Conservation (phyloP, 2,888 invertebrate species). For the Cryptus viduatorius region DNA sequence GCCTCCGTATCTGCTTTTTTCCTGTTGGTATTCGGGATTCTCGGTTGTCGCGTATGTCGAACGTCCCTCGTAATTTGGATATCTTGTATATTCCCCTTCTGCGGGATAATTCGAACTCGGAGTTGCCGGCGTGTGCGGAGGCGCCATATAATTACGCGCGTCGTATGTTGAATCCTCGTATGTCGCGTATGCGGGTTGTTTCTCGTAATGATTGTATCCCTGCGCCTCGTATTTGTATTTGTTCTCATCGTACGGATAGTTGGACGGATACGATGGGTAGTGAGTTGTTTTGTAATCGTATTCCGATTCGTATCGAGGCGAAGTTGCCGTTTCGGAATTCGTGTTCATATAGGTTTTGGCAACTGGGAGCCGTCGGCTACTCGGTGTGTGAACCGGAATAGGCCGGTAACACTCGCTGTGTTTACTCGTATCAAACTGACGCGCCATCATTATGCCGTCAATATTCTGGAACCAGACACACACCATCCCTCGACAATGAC, state of each 20-base stretch:
- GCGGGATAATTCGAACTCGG: conserved; percentile 72
- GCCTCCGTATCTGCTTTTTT: conserved; percentile 77
- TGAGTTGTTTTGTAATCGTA: conserved; percentile 84
- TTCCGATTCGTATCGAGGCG: conserved; percentile 79
- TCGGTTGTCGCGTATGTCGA: conserved; percentile 70
- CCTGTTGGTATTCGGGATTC: conserved; percentile 73
- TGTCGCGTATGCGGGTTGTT: conserved; percentile 70
- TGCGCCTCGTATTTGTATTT: conserved; percentile 80
- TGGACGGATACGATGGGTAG: conserved; percentile 83
- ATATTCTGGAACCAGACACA: conserved; percentile 85
- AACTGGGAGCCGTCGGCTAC: conserved; percentile 81
- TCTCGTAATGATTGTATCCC: conserved; percentile 76
- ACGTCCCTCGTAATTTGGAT: conserved; percentile 74
- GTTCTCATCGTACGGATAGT: conserved; percentile 83
- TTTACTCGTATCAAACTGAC: conserved; percentile 84
- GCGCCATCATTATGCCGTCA: conserved; percentile 85
- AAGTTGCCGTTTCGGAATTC: conserved; percentile 75
- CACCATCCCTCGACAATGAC: conserved; percentile 84
- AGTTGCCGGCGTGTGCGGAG: conserved; percentile 55
- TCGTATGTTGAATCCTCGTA: conserved; percentile 79
- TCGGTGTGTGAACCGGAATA: conserved; percentile 83
- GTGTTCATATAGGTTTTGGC: conserved; percentile 81
- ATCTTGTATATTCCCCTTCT: conserved; percentile 78
- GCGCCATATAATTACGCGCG: conserved; percentile 72
- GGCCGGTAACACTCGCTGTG: conserved; percentile 83